Conservation (phyloP, 2,888 invertebrate genomes). For the Eupithecia pulchellata region DNA sequence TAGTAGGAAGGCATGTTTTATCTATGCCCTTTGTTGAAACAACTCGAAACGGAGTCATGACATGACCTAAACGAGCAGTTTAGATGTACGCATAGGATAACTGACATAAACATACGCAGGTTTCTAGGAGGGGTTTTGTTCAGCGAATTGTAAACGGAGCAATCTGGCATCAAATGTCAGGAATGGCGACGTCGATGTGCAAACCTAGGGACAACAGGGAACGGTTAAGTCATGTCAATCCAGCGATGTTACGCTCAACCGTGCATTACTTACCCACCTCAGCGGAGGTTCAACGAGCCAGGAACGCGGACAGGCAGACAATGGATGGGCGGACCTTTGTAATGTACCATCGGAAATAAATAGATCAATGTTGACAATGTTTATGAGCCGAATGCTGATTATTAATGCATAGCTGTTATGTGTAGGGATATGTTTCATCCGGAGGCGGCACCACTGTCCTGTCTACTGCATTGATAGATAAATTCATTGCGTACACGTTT, state of each 20-base stretch:
- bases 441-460: slow-evolving; percentile 24
- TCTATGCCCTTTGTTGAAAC: slow-evolving; percentile 59
- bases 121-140: slow-evolving; percentile 57
- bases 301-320: slow-evolving; percentile 44
- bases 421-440: slow-evolving; percentile 25
- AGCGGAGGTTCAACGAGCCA: slow-evolving; percentile 52
- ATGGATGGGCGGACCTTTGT: slow-evolving; percentile 37
- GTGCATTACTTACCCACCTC: slow-evolving; percentile 57
- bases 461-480: slow-evolving; percentile 14
- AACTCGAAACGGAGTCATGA: slow-evolving; percentile 60
- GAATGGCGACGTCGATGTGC: slow-evolving; percentile 69
- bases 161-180: slow-evolving; percentile 79
- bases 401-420: slow-evolving; percentile 21
- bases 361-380: slow-evolving; percentile 27
- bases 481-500: slow-evolving; percentile 14
- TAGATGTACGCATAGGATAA: slow-evolving; percentile 73
- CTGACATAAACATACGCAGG: slow-evolving; percentile 60
- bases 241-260: slow-evolving; percentile 52
- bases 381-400: slow-evolving; percentile 20
- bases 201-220: slow-evolving; percentile 56
- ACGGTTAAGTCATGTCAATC: slow-evolving; percentile 65
- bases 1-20: slow-evolving; percentile 45
- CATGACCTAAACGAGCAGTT: slow-evolving; percentile 62
- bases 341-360: slow-evolving; percentile 22
- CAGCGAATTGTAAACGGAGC: slow-evolving; percentile 69